A percentile compares a stretch with the other conserved stretches of the same genome.
Evolutionary conservation across 2,113 vertebrate genomes (phyloP).

Genomic region (Psilopogon haemacephalus): DNA sequence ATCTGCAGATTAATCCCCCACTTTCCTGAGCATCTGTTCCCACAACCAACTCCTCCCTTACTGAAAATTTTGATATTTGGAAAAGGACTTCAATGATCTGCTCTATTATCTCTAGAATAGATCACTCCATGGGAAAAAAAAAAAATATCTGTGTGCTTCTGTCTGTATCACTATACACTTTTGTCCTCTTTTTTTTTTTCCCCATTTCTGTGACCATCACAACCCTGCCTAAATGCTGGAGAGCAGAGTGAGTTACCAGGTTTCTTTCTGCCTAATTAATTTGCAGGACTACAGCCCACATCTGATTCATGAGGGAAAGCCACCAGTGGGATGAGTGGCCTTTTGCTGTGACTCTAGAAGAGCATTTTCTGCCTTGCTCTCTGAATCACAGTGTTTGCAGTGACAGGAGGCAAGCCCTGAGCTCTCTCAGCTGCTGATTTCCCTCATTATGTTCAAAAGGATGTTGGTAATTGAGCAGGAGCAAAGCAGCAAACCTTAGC

Average conservation of each 20-base stretch:
- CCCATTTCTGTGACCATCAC: neutral
- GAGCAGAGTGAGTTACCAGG: neutral
- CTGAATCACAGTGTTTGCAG: accelerated
- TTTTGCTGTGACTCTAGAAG: neutral
- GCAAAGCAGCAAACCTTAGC: neutral
- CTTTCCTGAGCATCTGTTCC: conserved; percentile 64
- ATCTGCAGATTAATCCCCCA: conserved; percentile 64
- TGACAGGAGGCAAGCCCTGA: neutral
- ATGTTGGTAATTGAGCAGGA: neutral
- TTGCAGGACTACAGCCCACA: neutral
- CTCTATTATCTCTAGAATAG: neutral
- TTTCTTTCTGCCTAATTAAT: neutral
- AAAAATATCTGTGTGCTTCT: neutral
- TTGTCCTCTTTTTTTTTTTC: neutral
- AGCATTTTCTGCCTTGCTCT: neutral
- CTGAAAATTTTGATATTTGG: conserved; percentile 34
- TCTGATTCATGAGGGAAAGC: neutral
- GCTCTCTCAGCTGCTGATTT: neutral
- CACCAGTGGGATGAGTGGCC: neutral
- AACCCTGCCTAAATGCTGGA: neutral
- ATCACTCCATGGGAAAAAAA: neutral
- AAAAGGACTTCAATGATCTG: neutral
- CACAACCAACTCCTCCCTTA: conserved; percentile 1
- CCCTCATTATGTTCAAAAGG: neutral
- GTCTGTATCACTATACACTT: neutral